Evolutionary conservation across 2,888 invertebrate species (phyloP), one percentile per base, ranked within the genome.

Genomic region (Drosophila kanekoi): DNA sequence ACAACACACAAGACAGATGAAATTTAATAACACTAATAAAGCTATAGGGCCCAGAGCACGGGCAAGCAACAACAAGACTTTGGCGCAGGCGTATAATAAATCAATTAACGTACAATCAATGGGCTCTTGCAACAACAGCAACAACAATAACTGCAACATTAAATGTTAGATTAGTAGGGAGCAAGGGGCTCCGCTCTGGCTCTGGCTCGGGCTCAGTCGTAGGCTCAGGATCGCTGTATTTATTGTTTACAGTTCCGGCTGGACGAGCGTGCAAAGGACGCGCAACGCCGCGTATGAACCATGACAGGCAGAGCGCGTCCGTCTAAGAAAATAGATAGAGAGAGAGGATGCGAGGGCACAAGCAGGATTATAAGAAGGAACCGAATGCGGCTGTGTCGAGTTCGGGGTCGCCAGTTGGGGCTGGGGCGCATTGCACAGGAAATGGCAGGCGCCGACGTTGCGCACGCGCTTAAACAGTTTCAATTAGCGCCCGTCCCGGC

Each of bases 221-320:
- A 43, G 64, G 52, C 52, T 58, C 23, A 11, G 53, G 33, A 56
- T 41, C 23, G 43, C 23, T 52, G 53, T 87, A 89, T 90, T 90
- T 91, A 91, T 91, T 91, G 90, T 91, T 91, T 89, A 89, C 88
- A 89, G 91, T 91, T 90, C 87, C 90, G 90, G 90, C 77, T 90
- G 89, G 85, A 86, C 89, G 90, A 84, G 75, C 77, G 74, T 71
- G 72, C 71, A 67, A 74, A 61, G 74, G 54, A 77, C 60, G 61
- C 53, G 58, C 64, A 72, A 69, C 74, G 71, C 41, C 62, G 77
- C 75, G 71, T 62, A 45, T 48, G 79, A 72, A 60, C 77, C 69
- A n/a, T 77, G 73, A 60, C 65, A 43, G 47, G 20, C 43, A 10
- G 56, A 40, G 43, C 11, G 47, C 35, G 44, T 11, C 23, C 5